Evolutionary conservation across 2,113 vertebrate species (phyloP), one percentile per base, ranked within the genome.

Genomic region (Macrotis lagotis): DNA sequence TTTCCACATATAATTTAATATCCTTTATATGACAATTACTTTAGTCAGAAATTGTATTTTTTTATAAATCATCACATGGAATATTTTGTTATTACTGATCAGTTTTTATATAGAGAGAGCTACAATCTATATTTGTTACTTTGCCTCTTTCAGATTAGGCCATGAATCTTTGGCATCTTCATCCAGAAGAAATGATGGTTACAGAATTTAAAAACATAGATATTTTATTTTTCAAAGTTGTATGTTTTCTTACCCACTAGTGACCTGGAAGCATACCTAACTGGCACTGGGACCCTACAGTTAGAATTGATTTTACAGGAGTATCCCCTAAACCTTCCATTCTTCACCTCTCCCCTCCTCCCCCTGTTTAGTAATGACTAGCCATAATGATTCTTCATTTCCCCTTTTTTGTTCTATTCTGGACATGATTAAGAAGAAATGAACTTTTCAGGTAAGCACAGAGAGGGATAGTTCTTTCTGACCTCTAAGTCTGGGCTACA

Each of bases 21-120:
- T 74, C 93, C 95, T 97, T 93, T 94, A 48, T 97, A 95, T 97
- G 95, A 92, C 93, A 90, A 91, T 94, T 94, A 95, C 53, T 94
- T 97, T 59, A 74, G 53, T 4, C 93, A 96, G 93, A 96, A 96
- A 98, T 95, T 97, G 95, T 91, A 94, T 97, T 94, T 98, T 93
- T 97, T 93, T n/a, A 91, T 95, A 66, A 0, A 28, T 51, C 93
- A 91, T 96, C 93, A 94, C 74, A 94, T 96, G 2, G 25, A 94
- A 59, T 94, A n/a, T 74, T 96, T 3, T 91, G 0, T 97, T 51
- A 52, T 48, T 92, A n/a, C 90, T 94, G 66, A 98, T 90, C 90
- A 92, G 28, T 66, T 24, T 12, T 95, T 4, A 49, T 96, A 83
- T 44, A 96, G 47, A 94, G 47, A 94, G 96, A 50, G 55, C 94